Evolutionary conservation across 2,888 invertebrate species (phyloP).

Genomic region (Chalcosyrphus nemorum): DNA sequence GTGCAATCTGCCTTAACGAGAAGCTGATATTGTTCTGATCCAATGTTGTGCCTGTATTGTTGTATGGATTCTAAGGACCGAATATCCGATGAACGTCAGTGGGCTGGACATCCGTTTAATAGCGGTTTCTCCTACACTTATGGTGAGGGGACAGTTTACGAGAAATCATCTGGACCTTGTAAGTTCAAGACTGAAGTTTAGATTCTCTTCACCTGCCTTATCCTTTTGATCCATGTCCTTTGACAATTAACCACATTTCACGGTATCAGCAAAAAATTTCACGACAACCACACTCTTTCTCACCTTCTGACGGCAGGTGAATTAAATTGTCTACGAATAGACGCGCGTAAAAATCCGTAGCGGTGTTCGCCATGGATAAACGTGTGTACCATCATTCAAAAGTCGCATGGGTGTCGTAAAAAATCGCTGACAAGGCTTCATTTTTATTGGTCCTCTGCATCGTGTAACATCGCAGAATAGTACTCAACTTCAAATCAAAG

Average conservation of each 20-base stretch:
- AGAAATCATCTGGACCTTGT: too few relatives aligned
- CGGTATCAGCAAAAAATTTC: constrained; percentile 34
- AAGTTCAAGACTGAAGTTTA: too few relatives aligned
- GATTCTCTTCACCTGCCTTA: not conserved
- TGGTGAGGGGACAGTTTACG: too few relatives aligned
- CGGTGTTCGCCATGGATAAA: constrained; percentile 24
- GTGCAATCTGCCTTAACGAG: too few relatives aligned
- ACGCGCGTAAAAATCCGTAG: constrained; percentile 43
- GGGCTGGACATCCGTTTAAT: too few relatives aligned
- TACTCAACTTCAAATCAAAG: constrained; percentile 49
- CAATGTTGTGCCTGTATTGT: too few relatives aligned
- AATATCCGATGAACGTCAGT: too few relatives aligned
- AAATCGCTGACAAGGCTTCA: constrained; percentile 71
- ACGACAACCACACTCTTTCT: not conserved
- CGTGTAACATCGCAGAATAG: constrained; percentile 27
- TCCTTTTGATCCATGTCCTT: not conserved
- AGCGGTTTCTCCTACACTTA: too few relatives aligned
- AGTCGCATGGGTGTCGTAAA: constrained; percentile 67
- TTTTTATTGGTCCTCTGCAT: constrained; percentile 70
- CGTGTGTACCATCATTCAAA: constrained; percentile 63
- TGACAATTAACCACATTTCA: constrained; percentile 14
- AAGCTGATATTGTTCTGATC: too few relatives aligned
- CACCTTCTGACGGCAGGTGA: constrained; percentile 39
- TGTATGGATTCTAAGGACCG: too few relatives aligned
- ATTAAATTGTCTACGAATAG: constrained; percentile 20